Evolutionary conservation across 2,888 invertebrate species (phyloP).

Genomic region (Agrenia bidenticulata): DNA sequence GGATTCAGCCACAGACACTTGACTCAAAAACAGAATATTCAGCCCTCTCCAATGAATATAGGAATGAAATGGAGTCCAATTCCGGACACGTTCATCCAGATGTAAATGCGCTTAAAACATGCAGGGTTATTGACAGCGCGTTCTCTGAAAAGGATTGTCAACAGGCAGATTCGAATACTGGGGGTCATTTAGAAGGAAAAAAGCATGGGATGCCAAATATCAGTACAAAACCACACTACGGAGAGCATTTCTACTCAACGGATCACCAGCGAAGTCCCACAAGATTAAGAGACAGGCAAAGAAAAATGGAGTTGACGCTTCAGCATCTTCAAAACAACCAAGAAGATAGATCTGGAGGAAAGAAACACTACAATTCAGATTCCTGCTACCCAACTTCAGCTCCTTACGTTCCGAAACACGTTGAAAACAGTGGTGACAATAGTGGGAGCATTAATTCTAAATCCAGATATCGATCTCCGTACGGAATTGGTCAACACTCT

Average conservation of each 20-base stretch:
- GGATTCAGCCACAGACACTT: background rate
- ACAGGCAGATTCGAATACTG: no score
- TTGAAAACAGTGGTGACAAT: background rate
- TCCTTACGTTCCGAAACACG: slow-evolving; percentile 7
- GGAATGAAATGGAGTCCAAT: no score
- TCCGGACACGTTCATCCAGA: no score
- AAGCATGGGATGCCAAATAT: background rate
- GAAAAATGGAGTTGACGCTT: slow-evolving; percentile 17
- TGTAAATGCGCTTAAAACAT: no score
- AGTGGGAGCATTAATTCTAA: background rate
- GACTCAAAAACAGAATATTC: no score
- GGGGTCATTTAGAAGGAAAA: no score
- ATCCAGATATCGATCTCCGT: slow-evolving; percentile 14
- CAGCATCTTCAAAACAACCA: slow-evolving; percentile 14
- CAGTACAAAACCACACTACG: background rate
- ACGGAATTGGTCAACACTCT: slow-evolving; percentile 10
- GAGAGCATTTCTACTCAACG: background rate
- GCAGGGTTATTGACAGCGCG: no score
- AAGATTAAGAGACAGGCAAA: slow-evolving; percentile 9
- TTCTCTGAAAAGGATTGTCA: no score
- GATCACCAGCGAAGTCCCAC: slow-evolving; percentile 12
- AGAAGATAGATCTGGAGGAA: slow-evolving; percentile 9
- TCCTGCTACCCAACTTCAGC: slow-evolving; percentile 9
- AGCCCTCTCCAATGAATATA: no score
- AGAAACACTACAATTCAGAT: slow-evolving; percentile 11